Evolutionary conservation across 1,140 invertebrate species (phyloP), one percentile per base, ranked within the genome.

Genomic region (Parasteatoda tepidariorum): DNA sequence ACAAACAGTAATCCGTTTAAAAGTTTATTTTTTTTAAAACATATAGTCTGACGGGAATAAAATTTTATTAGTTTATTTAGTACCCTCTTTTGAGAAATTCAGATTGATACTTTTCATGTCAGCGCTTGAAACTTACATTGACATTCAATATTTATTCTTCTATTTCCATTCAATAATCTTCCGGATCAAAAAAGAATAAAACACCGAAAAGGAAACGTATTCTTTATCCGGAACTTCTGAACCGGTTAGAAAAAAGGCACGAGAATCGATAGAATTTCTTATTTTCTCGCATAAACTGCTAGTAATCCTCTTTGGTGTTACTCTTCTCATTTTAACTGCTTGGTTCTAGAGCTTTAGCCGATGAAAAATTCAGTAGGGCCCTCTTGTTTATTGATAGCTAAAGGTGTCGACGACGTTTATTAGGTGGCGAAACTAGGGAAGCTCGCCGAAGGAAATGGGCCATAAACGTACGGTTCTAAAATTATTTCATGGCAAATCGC

Each of bases 401-500:
- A 26, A 41, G 38, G 62, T 64, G 59, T 78, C 38, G 33, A 6
- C 74, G 74, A 66, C 74, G 62, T 78, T 78, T 78, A 78, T 78
- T 64, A 61, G 74, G 74, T 78, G 74, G 9, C 66, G 74, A 78
- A 66, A 78, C 74, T 41, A 78, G 41, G 66, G 30, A 28, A 55
- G 41, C 68, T 24, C 24, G 11, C 31, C 31, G 6, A 26, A 38
- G 41, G 38, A 54, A 78, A 34, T 57, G 74, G 74, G 59, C 74
- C 22, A 64, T 78, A 78, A 78, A 75, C 57, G 74, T 48, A 31
- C 34, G 59, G 38, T 55, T 78, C 59, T 64, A 78, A 78, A 78
- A 64, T 78, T 64, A 78, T 78, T 78, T 78, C 62, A 55, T 66
- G 74, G 62, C 74, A 66, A 78, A 78, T 78, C 74, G 74, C 54